Evolutionary conservation across 1,140 invertebrate genomes (phyloP).

Genomic region (Metopolophium dirhodum): DNA sequence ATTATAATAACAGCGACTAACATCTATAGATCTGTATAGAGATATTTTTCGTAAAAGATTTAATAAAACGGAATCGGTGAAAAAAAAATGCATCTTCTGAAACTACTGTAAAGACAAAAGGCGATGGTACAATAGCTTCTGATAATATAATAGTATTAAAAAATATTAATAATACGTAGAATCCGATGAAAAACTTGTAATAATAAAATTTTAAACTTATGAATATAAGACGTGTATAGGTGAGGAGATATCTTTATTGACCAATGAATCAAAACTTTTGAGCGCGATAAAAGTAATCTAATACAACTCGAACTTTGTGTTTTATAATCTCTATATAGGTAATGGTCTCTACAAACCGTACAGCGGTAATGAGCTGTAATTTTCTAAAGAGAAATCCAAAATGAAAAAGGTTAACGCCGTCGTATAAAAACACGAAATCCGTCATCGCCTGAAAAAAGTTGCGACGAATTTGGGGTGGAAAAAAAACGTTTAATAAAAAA

Average conservation of each 20-base stretch:
- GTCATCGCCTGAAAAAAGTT: background rate
- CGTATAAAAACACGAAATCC: background rate
- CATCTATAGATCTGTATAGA: background rate
- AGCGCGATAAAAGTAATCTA: background rate
- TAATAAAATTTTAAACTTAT: background rate
- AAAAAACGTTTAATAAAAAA: background rate
- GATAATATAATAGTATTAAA: conserved; percentile 3
- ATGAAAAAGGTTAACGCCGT: background rate
- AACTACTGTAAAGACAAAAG: background rate
- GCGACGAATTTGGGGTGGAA: background rate
- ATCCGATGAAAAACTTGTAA: background rate
- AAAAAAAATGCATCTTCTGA: background rate
- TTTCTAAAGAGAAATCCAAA: background rate
- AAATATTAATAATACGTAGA: background rate
- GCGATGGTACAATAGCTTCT: background rate
- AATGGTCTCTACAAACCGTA: background rate
- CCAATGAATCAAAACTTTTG: background rate
- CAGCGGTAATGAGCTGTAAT: background rate
- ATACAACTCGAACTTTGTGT: background rate
- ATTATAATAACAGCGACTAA: background rate
- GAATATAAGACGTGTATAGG: background rate
- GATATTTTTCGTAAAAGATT: background rate
- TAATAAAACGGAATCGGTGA: background rate
- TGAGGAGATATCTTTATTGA: background rate
- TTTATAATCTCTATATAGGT: background rate